These are phyloP conservation scores for Hafferia zeledoni DNA, from an alignment of 2,797 vertebrate species.

Conservation along the genomic window DNA sequence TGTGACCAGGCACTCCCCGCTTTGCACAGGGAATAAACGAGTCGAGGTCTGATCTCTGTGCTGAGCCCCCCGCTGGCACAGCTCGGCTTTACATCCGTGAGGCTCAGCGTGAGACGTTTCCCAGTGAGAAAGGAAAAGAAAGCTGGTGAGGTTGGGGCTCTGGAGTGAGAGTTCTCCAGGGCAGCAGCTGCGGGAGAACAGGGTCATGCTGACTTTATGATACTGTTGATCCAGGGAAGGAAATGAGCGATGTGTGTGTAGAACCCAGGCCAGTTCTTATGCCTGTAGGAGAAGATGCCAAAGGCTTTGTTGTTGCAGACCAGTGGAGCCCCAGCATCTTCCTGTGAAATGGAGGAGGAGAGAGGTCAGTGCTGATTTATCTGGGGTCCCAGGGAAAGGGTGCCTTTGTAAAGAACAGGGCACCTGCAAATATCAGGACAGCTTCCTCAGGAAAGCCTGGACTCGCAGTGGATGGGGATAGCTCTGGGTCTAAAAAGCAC, in stretches of 20 bases:
- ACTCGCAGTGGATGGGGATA: rapidly evolving
- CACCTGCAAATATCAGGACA: not conserved
- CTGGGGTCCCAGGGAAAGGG: not conserved
- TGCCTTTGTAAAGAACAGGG: not conserved
- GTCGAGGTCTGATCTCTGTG: rapidly evolving
- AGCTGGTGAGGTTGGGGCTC: not conserved
- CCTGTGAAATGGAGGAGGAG: not conserved
- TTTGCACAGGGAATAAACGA: rapidly evolving
- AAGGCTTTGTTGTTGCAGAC: conserved; percentile 52
- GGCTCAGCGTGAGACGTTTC: not conserved
- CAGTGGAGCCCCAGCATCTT: not conserved
- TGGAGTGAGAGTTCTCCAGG: not conserved
- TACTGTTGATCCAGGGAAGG: not conserved
- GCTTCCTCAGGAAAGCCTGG: not conserved
- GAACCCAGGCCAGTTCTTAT: not conserved
- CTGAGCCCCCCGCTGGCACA: not conserved
- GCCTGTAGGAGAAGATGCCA: conserved; percentile 42
- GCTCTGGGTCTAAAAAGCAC: not conserved
- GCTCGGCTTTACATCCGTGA: not conserved
- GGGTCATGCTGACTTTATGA: not conserved
- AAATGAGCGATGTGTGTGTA: not conserved
- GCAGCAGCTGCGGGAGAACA: not conserved
- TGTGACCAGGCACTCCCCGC: rapidly evolving
- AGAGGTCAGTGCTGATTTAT: not conserved
- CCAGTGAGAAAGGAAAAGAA: not conserved